Percentiles rank a stretch among this genome's conserved stretches.
Conservation (phyloP, 2,113 vertebrate species). For the Mystacornis crossleyi region DNA sequence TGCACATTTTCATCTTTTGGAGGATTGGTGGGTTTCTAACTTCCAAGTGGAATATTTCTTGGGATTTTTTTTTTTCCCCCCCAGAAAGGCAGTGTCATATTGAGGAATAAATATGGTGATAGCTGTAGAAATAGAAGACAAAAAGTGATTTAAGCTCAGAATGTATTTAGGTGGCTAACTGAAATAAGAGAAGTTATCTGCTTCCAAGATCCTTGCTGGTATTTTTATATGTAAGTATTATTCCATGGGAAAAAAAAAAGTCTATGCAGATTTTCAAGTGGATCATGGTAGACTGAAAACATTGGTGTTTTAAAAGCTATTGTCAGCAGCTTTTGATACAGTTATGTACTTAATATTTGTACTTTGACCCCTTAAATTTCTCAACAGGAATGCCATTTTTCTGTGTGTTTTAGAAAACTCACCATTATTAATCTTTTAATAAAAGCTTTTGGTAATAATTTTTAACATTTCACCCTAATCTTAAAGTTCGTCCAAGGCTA, state of each 20-base stretch:
- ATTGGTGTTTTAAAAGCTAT: background rate
- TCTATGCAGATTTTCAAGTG: background rate
- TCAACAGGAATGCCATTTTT: background rate
- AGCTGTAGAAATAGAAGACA: background rate
- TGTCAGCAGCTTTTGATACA: background rate
- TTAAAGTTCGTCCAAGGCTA: background rate
- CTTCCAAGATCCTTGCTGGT: background rate
- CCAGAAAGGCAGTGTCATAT: background rate
- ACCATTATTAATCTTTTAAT: background rate
- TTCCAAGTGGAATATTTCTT: background rate
- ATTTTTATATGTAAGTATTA: background rate
- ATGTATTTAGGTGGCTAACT: background rate
- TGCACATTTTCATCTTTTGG: background rate
- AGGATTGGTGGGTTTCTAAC: background rate
- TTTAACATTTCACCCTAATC: background rate
- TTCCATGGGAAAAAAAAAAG: too few relatives aligned
- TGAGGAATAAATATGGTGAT: background rate
- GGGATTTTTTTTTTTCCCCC: background rate
- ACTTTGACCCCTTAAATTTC: background rate
- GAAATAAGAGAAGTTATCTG: background rate
- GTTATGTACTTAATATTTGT: background rate
- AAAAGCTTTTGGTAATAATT: background rate
- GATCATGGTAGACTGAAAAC: background rate
- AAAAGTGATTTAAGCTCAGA: background rate
- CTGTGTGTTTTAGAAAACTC: background rate